These are phyloP conservation scores for Hemitrygon akajei DNA, from an alignment of 2,797 vertebrate genomes.

Conservation along the genomic window DNA sequence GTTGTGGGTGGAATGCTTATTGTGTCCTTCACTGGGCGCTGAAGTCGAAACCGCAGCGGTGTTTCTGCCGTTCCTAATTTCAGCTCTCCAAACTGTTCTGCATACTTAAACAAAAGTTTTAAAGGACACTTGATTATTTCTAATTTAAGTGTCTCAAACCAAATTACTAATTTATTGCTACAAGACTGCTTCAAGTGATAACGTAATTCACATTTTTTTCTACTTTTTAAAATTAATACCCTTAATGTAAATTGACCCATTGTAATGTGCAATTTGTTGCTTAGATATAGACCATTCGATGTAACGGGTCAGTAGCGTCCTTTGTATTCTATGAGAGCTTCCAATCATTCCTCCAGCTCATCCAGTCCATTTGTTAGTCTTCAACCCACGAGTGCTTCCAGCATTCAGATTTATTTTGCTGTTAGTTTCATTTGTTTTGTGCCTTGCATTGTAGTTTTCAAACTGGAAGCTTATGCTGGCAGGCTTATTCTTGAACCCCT, in stretches of 20 bases:
- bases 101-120: no score
- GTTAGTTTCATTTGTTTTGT: no score
- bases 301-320: background rate
- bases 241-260: background rate
- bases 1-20: constrained; percentile 4
- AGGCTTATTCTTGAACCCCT: no score
- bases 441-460: no score
- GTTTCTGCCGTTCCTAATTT: background rate
- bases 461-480: no score
- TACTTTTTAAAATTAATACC: background rate
- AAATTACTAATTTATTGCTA: background rate
- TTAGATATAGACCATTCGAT: background rate
- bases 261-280: background rate
- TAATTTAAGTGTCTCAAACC: background rate
- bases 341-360: background rate
- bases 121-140: background rate
- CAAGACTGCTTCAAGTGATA: background rate
- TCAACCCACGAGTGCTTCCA: no score
- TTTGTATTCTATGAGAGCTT: background rate
- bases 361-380: background rate
- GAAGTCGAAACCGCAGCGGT: background rate
- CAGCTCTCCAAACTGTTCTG: background rate
- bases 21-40: background rate
- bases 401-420: no score
- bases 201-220: background rate